These are phyloP conservation scores for Oncorhynchus gorbuscha DNA, from an alignment of 2,113 vertebrate genomes.

Conservation along the genomic window DNA sequence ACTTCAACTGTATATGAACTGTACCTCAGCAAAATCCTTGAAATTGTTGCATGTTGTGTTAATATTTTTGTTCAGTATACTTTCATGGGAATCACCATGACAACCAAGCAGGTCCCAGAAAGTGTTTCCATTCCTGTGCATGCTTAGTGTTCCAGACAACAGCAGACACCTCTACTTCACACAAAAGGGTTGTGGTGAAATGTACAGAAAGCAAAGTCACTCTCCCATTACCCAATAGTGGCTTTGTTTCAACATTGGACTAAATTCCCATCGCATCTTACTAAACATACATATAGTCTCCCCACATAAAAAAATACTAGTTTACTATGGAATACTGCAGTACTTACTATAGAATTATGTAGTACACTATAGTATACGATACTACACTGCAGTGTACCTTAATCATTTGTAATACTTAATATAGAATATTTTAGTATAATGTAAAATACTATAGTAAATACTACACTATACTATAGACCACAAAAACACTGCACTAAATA, in stretches of 20 bases:
- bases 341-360: no score
- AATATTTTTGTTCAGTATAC: background rate
- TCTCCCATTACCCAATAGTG: background rate
- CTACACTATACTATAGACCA: no score
- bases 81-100: background rate
- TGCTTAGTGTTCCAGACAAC: background rate
- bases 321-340: background rate
- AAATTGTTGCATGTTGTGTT: no score
- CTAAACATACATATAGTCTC: background rate
- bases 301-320: background rate
- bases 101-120: background rate
- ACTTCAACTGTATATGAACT: no score
- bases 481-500: no score
- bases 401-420: no score
- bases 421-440: no score
- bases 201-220: background rate
- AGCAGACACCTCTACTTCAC: background rate
- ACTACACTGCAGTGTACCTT: no score
- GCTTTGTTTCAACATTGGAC: constrained; percentile 43
- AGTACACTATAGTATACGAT: no score
- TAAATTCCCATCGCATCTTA: constrained; percentile 6
- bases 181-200: background rate
- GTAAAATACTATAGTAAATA: no score
- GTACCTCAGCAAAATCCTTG: no score
- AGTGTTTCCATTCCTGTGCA: background rate